Evolutionary conservation across 2,113 vertebrate species (phyloP), one percentile per base, ranked within the genome.

Genomic region (Psittacula cyanocephala): DNA sequence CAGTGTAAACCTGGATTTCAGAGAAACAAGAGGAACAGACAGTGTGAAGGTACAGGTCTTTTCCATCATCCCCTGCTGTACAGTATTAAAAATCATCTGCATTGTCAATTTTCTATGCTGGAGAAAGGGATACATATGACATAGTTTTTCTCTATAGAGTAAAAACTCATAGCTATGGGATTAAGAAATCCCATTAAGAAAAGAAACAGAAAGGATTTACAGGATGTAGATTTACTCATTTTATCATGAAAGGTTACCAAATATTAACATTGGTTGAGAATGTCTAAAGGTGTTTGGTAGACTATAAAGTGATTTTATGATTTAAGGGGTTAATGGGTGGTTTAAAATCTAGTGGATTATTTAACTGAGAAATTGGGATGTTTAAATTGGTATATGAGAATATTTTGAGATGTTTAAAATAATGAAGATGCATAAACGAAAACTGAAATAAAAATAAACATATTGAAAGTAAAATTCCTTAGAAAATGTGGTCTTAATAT

Each of bases 1-100:
- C 99, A 98, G 81, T 99, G 99, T 97, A 99, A 99, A 95, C 93
- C 98, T 84, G 99, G 99, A 88, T 99, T 99, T 98, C 98, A 98
- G 96, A 99, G 99, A 96, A 99, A 99, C 96, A 98, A 97, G 70
- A 98, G 97, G 94, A 98, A 98, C 19, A 98, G 98, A 70, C 98
- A 98, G 7, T 99, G 99, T 97, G 99, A 99, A 99, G 99, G 99
- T 99, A 98, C 41, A 76, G 44, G 86, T 81, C 41, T 77, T 97
- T 97, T 96, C 33, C 67, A 70, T 79, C 76, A 62, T 70, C 71
- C 37, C 43, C 89, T 62, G 2, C 17, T 80, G 3, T 33, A 22
- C 47, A 65, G 27, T 77, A 16, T 47, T 91, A n/a, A 24, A 92
- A 65, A 19, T 41, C 13, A 74, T 6, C 35, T 41, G 10, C 6